A percentile compares a stretch with the other conserved stretches of the same genome.
Evolutionary conservation across 2,888 invertebrate species (phyloP).

Genomic region (Willowsia nigromaculata): DNA sequence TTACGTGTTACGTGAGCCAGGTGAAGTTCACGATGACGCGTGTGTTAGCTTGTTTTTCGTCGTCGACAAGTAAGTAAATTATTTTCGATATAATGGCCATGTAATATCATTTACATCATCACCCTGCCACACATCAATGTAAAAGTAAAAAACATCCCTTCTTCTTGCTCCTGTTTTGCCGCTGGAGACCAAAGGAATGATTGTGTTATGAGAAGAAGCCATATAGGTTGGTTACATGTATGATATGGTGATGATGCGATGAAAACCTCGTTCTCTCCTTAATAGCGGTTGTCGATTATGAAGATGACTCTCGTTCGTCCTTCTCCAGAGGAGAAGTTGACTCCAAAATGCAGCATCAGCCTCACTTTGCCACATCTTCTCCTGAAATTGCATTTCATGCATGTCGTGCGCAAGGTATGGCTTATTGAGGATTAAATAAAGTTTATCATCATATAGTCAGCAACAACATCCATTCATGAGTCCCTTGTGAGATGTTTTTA

Average conservation of each 20-base stretch:
- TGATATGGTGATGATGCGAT: neutral
- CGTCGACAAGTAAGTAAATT: neutral
- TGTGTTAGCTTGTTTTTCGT: slow-evolving; percentile 8
- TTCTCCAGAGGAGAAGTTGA: neutral
- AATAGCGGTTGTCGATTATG: slow-evolving; percentile 31
- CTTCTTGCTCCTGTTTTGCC: slow-evolving; percentile 12
- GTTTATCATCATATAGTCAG: slow-evolving; percentile 32
- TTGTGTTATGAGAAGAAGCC: neutral
- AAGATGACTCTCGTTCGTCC: neutral
- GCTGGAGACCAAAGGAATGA: neutral
- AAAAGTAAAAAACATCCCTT: neutral
- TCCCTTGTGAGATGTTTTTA: slow-evolving; percentile 46
- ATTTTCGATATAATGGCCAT: slow-evolving; percentile 24
- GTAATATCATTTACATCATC: slow-evolving; percentile 29
- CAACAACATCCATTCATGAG: slow-evolving; percentile 22
- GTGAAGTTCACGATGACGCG: slow-evolving; percentile 16
- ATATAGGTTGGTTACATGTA: neutral
- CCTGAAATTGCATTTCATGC: slow-evolving; percentile 46
- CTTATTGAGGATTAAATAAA: slow-evolving; percentile 55
- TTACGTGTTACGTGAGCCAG: neutral
- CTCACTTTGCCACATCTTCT: neutral
- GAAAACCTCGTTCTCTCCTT: slow-evolving; percentile 4
- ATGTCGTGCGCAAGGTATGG: slow-evolving; percentile 51
- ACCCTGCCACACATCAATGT: neutral
- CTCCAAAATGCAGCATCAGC: neutral